Base-by-base conservation (phyloP, 2,888 invertebrate genomes). In the Abrostola triplasia region DNA sequence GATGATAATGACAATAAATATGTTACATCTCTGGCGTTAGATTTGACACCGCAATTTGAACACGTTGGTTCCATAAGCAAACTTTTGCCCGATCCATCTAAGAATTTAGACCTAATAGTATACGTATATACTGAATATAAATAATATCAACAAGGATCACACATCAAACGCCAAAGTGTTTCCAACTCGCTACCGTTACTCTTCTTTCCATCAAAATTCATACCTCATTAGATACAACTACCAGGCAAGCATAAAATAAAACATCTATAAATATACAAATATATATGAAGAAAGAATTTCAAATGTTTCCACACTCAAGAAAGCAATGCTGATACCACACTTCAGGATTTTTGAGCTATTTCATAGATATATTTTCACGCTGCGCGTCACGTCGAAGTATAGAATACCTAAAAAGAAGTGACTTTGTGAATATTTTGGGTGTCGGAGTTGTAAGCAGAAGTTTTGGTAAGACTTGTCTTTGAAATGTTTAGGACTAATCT, bases 201-300 rank as follows among this genome's bases (percentile, higher is more conserved):
- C 4, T 4, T 24, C 24, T 4, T 24, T 24, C 24, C 24, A 24
- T 24, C 24, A 24, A 24, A 24, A 24, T 24, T 24, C 24, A 13
- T 7, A 7, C 12, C 13, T 13, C 13, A 47, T 8, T 11, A 47
- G 44, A 8, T 13, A 13, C 1, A 13, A 47, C 7, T 47, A 47
- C 10, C 9, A 47, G 24, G 24, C 24, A 24, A 24, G 24, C 24
- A 24, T 24, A 24, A 36, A 42, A 42, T 0, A 9, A 35, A 2
- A 9, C 10, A 36, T 12, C 36, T 9, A 35, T 54, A 62, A 8
- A 2, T 53, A 52, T 44, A 36, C 49, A 53, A 64, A 53, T 10
- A 71, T 64, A 73, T 56, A 68, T 59, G 59, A 54, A 73, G 50
- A 36, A 47, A 47, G 42, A 41, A 73, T 54, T 69, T 59, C 36